Conservation (phyloP, 2,113 vertebrate genomes). For the Aptenodytes patagonicus region DNA sequence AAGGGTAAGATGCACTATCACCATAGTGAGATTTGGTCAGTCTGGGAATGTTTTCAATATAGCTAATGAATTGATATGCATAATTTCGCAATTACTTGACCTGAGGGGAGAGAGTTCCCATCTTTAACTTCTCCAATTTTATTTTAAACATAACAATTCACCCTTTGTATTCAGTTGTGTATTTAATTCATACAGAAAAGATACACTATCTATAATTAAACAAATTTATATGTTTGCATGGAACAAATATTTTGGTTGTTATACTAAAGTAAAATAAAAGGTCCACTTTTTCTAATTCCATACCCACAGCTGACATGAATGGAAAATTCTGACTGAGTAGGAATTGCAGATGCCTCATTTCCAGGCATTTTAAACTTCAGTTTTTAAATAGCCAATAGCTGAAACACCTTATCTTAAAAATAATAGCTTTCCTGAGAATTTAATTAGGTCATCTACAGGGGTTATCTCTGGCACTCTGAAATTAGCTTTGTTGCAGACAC, state of each 20-base stretch:
- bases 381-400: background rate
- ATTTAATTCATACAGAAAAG: background rate
- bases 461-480: constrained; percentile 36
- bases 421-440: constrained; percentile 37
- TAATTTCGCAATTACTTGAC: constrained; percentile 10
- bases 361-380: background rate
- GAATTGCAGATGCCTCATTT: background rate
- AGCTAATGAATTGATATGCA: background rate
- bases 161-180: background rate
- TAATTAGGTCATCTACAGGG: constrained; percentile 38
- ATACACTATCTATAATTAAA: background rate
- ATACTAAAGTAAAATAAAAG: background rate
- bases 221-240: background rate
- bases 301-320: background rate
- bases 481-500: constrained; percentile 39
- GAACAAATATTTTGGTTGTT: background rate
- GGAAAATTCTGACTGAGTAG: background rate
- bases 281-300: background rate
- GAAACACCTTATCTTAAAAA: background rate
- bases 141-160: background rate
- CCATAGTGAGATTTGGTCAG: constrained; percentile 1
- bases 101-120: background rate
- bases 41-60: constrained; percentile 22
- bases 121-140: constrained; percentile 5
- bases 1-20: background rate